Conservation (phyloP, 2,888 invertebrate genomes). For the Cetonia aurata region DNA sequence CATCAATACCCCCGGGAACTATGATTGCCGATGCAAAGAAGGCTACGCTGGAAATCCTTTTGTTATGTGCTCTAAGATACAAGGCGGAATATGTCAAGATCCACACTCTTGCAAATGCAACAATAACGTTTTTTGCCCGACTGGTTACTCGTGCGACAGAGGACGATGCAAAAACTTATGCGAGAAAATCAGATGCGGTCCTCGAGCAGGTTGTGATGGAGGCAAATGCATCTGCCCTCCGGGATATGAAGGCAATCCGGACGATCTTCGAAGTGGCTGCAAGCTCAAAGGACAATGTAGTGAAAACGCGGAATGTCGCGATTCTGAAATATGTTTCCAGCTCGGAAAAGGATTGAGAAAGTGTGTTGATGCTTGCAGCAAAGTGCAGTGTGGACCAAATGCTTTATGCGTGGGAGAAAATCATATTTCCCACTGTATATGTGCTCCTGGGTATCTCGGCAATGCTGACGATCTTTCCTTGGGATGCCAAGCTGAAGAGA, state of each 20-base stretch:
- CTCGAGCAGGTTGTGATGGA: constrained; percentile 83
- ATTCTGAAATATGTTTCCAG: constrained; percentile 90
- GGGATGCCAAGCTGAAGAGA: constrained; percentile 83
- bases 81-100: constrained; percentile 78
- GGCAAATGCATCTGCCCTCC: constrained; percentile 86
- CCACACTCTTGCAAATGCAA: constrained; percentile 79
- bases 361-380: constrained; percentile 89
- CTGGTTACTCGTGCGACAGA: constrained; percentile 80
- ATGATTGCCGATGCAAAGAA: constrained; percentile 89
- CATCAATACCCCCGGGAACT: constrained; percentile 90
- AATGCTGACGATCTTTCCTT: constrained; percentile 83
- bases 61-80: constrained; percentile 80
- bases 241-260: constrained; percentile 82
- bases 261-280: constrained; percentile 79
- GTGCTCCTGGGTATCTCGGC: constrained; percentile 84
- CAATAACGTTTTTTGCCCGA: constrained; percentile 79
- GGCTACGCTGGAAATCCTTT: constrained; percentile 91
- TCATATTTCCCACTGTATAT: constrained; percentile 89
- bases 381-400: constrained; percentile 91
- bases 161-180: constrained; percentile 85
- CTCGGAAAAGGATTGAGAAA: constrained; percentile 81
- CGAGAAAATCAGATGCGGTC: constrained; percentile 81
- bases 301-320: constrained; percentile 85
- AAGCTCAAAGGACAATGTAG: constrained; percentile 80
- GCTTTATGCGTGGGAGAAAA: constrained; percentile 87